Evolutionary conservation across 1,140 invertebrate species (phyloP).

Genomic region (Caenorhabditis inopinata): DNA sequence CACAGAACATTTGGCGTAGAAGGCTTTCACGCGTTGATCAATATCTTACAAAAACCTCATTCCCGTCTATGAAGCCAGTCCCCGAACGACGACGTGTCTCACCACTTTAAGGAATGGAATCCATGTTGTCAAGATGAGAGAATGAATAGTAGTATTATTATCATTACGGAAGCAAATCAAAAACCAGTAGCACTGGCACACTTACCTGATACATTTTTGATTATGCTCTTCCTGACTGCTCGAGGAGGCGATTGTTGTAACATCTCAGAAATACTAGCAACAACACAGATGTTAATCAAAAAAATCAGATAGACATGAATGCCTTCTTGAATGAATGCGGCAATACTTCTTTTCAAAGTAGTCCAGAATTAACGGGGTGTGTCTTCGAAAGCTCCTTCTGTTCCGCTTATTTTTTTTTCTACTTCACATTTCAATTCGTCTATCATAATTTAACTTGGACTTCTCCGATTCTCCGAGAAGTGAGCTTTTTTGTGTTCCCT

Average conservation of each 20-base stretch:
- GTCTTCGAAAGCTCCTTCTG: neutral
- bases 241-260: neutral
- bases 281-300: neutral
- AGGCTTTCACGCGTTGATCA: too few species aligned
- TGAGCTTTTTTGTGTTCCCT: conserved; percentile 3
- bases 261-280: neutral
- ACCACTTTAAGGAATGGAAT: too few species aligned
- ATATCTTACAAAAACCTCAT: too few species aligned
- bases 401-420: neutral
- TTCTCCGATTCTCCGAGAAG: neutral
- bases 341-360: neutral
- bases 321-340: too few species aligned
- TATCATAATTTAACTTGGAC: conserved; percentile 24
- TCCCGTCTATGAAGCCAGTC: too few species aligned
- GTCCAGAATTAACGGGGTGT: neutral
- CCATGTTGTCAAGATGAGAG: too few species aligned
- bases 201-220: conserved; percentile 1
- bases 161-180: too few species aligned
- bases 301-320: too few species aligned
- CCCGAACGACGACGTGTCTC: too few species aligned
- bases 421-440: conserved; percentile 16
- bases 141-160: too few species aligned
- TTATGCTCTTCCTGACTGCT: neutral
- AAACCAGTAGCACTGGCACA: neutral
- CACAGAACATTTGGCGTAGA: too few species aligned